phyloP scores from a whole-genome alignment of 2,888 invertebrate species.

The Agriopis leucophaearia region DNA sequence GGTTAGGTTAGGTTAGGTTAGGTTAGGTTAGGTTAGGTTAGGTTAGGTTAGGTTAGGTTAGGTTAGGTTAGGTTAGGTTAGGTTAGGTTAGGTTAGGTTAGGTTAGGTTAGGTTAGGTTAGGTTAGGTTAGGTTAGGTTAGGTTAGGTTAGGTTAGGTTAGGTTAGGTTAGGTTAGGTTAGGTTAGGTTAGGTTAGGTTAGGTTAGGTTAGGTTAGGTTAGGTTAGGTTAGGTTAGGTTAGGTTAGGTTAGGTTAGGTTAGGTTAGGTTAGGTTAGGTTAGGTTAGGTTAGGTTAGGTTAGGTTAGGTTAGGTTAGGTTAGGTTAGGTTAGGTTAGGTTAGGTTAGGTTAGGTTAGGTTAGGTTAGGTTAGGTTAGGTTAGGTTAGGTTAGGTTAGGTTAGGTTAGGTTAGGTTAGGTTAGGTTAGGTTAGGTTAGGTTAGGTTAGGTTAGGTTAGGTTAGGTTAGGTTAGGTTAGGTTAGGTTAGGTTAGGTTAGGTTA shows the following conservation, averaged over 20 bases:
- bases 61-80: conserved; percentile 34
- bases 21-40: conserved; percentile 39
- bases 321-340: no score
- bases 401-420: no score
- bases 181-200: conserved; percentile 39
- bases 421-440: no score
- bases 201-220: conserved; percentile 33
- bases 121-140: conserved; percentile 21
- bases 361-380: no score
- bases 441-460: no score
- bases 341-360: no score
- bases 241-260: conserved; percentile 41
- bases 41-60: conserved; percentile 35
- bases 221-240: conserved; percentile 39
- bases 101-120: conserved; percentile 28
- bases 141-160: conserved; percentile 9
- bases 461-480: no score
- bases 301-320: no score
- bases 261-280: conserved; percentile 45
- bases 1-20: conserved; percentile 39
- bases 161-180: conserved; percentile 28
- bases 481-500: no score
- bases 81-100: conserved; percentile 25
- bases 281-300: no score
- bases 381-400: no score